Evolutionary conservation across 2,888 invertebrate species (phyloP), one percentile per base, ranked within the genome.

Genomic region (Lagria hirta): DNA sequence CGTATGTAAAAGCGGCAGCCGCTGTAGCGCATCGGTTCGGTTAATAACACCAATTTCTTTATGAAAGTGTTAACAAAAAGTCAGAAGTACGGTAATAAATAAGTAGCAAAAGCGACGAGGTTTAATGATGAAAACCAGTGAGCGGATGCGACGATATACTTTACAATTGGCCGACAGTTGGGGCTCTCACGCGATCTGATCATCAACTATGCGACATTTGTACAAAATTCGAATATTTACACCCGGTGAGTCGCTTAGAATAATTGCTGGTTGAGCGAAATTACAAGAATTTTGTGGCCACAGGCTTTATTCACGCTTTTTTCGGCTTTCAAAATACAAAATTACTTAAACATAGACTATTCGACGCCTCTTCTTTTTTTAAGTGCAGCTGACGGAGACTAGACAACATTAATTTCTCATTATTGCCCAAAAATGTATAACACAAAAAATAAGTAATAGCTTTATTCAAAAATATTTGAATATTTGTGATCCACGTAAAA

Each of bases 141-240:
- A 57, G 54, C 60, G 60, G 60, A 60, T 59, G 56, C 55, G 40
- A 55, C 55, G 51, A 55, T 55, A 52, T 52, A 53, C 49, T 54
- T 54, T 50, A 54, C 54, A 60, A 56, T 57, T 54, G 54, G 50
- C 55, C 48, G 57, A 51, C 61, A 57, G 58, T 61, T 59, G 57
- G 44, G 46, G 30, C 46, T 33, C 32, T 41, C 63, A 63, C 61
- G 63, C 63, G 54, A 63, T 58, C 48, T 48, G 56, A 57, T 61
- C 63, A 62, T 63, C 61, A 63, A 60, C 60, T 54, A 57, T 46
- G 54, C 51, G 58, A 60, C 57, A 58, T 57, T 60, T 57, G 60
- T 58, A 46, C 47, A 54, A 57, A 54, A 50, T 49, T 37, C 35
- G 51, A 52, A 49, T 52, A 57, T 55, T 60, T 57, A 58, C 60